Evolutionary conservation across 2,113 vertebrate species (phyloP).

Genomic region (Dryoscopus gambensis): DNA sequence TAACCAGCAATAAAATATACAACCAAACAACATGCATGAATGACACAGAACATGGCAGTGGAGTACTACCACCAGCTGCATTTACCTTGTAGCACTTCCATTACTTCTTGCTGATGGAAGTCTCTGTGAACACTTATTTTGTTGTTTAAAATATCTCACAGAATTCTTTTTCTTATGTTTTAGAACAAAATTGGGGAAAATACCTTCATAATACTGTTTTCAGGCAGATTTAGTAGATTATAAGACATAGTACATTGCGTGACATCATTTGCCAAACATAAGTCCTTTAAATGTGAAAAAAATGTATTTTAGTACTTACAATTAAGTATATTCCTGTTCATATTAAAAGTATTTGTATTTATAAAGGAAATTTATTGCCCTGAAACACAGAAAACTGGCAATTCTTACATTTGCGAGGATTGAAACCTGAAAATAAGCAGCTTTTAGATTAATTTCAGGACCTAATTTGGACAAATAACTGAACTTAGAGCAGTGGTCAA

Average conservation of each 20-base stretch:
- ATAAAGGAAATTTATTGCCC: neutral
- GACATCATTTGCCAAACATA: neutral
- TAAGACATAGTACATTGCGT: neutral
- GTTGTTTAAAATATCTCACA: neutral
- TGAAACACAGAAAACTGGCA: neutral
- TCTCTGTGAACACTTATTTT: neutral
- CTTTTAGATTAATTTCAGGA: neutral
- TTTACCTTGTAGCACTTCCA: neutral
- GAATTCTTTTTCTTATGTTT: neutral
- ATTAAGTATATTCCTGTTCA: neutral
- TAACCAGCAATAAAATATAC: conserved; percentile 65
- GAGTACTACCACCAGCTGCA: neutral
- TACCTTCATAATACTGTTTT: neutral
- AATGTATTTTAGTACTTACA: neutral
- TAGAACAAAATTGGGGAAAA: neutral
- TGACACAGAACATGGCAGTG: neutral
- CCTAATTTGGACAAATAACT: neutral
- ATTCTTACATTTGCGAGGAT: neutral
- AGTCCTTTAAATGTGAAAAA: neutral
- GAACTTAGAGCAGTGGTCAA: neutral
- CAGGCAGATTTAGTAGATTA: neutral
- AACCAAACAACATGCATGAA: conserved; percentile 15
- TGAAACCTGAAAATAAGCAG: neutral
- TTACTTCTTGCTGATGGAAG: neutral
- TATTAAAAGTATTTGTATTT: neutral